These are phyloP conservation scores for Cryptotermes secundus DNA, from an alignment of 1,140 invertebrate genomes.

Conservation along the genomic window DNA sequence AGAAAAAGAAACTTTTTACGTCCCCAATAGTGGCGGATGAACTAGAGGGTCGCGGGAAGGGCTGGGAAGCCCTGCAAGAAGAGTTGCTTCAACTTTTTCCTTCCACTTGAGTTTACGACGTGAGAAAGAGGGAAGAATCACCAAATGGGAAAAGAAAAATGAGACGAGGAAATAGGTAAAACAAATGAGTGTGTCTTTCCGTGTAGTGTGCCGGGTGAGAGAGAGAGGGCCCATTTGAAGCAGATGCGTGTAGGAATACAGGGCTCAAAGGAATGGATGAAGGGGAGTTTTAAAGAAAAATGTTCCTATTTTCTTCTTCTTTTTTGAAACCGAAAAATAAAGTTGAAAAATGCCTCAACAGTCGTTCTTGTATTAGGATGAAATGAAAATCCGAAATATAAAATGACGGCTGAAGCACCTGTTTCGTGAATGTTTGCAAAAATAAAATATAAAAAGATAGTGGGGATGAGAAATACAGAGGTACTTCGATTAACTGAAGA, in stretches of 20 bases:
- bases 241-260: constrained; percentile 18
- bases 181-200: constrained; percentile 31
- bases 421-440: not conserved
- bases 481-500: no score
- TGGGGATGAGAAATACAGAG: no score
- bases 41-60: not conserved
- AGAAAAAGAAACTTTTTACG: not conserved
- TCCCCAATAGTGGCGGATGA: not conserved
- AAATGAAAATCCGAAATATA: not conserved
- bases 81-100: constrained; percentile 28
- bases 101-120: constrained; percentile 32
- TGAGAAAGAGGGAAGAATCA: constrained; percentile 29
- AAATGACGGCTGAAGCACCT: not conserved
- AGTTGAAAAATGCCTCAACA: constrained; percentile 17
- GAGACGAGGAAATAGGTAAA: constrained; percentile 31
- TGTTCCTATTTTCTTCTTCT: no score
- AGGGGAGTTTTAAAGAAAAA: constrained; percentile 10
- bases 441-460: not conserved
- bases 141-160: constrained; percentile 33
- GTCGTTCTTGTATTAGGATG: not conserved
- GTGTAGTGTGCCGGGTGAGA: not conserved
- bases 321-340: not conserved
- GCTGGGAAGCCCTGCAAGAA: not conserved
- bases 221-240: constrained; percentile 22
- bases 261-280: constrained; percentile 12